phyloP scores from a whole-genome alignment of 2,888 invertebrate species.

The Drosophila rubida region DNA sequence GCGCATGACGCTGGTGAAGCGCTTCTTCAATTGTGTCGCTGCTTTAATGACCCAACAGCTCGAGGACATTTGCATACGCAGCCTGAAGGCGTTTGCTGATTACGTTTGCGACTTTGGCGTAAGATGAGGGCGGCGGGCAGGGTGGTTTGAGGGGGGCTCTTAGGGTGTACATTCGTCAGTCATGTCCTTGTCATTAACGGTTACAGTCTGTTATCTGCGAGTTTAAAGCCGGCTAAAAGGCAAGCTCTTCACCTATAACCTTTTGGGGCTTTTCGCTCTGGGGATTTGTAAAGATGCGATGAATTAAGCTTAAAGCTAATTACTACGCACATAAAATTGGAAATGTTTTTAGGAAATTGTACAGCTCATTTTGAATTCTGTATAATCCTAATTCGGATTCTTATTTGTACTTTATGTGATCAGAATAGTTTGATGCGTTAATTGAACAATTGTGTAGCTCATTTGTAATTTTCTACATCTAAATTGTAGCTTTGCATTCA shows the following conservation, averaged over 20 bases:
- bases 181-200: background rate
- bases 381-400: no score
- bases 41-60: conserved; percentile 95
- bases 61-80: conserved; percentile 92
- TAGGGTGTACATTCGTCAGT: background rate
- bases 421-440: no score
- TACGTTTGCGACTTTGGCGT: conserved; percentile 92
- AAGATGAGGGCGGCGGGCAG: conserved; percentile 53
- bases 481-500: no score
- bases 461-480: no score
- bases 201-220: background rate
- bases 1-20: conserved; percentile 88
- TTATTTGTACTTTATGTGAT: no score
- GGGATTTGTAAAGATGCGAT: background rate
- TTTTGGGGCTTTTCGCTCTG: background rate
- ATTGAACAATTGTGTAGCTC: no score
- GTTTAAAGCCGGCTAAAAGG: background rate
- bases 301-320: background rate
- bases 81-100: conserved; percentile 91
- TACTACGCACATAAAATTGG: background rate
- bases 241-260: background rate
- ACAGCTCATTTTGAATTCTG: no score
- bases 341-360: no score
- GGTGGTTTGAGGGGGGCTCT: background rate
- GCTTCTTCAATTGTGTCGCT: conserved; percentile 94